phyloP scores from a whole-genome alignment of 2,797 vertebrate genomes.

The Fratercula arctica region DNA sequence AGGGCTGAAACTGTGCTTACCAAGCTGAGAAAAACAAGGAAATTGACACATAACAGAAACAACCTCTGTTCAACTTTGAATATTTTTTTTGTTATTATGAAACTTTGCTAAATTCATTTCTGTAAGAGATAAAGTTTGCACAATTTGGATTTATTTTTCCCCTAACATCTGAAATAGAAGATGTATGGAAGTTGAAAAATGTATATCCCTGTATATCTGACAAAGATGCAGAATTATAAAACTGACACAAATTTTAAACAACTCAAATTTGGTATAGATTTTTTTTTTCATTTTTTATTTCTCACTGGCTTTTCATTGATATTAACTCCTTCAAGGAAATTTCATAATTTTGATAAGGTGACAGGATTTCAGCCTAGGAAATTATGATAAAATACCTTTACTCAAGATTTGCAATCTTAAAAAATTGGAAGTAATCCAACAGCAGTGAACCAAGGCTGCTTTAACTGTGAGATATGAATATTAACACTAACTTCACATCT shows the following conservation, averaged over 20 bases:
- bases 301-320: not conserved
- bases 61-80: not conserved
- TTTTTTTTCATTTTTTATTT: not conserved
- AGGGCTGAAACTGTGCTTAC: not conserved
- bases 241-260: not conserved
- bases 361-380: not conserved
- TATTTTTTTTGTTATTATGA: not conserved
- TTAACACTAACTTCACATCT: not conserved
- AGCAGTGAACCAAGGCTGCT: not conserved
- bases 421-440: not conserved
- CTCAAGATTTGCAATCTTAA: not conserved
- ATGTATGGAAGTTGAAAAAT: not conserved
- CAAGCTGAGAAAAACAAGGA: not conserved
- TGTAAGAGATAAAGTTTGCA: not conserved
- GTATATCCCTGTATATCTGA: not conserved
- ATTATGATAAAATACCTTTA: not conserved
- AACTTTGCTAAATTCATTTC: not conserved
- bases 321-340: not conserved
- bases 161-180: not conserved
- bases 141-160: not conserved
- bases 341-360: not conserved
- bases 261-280: not conserved
- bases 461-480: not conserved
- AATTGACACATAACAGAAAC: not conserved
- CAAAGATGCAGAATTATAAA: not conserved